phyloP scores from a whole-genome alignment of 2,113 vertebrate species.

The Riparia riparia region DNA sequence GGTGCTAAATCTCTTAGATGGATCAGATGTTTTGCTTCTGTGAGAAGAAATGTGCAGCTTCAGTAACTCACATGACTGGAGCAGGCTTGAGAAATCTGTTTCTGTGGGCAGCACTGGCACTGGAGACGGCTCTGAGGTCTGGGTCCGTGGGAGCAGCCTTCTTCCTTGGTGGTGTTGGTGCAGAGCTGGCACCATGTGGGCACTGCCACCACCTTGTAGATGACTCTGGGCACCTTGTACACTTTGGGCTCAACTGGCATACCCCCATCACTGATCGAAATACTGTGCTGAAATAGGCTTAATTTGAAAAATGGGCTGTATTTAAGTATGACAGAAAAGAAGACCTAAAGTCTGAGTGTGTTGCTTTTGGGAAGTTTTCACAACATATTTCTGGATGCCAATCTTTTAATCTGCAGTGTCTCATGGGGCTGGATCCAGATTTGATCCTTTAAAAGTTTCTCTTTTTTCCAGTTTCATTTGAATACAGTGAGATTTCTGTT shows the following conservation, averaged over 20 bases:
- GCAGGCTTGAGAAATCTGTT: slow-evolving; percentile 19
- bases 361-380: background rate
- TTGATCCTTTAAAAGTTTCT: background rate
- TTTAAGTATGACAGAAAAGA: background rate
- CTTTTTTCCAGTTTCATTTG: slow-evolving; percentile 1
- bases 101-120: background rate
- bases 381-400: background rate
- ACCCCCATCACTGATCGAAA: background rate
- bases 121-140: background rate
- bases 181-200: background rate
- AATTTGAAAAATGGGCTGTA: background rate
- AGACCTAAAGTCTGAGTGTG: background rate
- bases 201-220: background rate
- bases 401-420: background rate
- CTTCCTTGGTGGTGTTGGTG: background rate
- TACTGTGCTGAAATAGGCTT: background rate
- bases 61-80: background rate
- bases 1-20: background rate
- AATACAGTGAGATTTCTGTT: background rate
- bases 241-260: background rate
- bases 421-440: background rate
- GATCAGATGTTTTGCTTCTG: background rate
- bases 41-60: background rate
- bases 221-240: background rate
- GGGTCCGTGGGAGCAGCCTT: background rate